Evolutionary conservation across 37 sponge, comb jelly and placozoan species (phyloP).

Genomic region (Mnemiopsis leidyi): DNA sequence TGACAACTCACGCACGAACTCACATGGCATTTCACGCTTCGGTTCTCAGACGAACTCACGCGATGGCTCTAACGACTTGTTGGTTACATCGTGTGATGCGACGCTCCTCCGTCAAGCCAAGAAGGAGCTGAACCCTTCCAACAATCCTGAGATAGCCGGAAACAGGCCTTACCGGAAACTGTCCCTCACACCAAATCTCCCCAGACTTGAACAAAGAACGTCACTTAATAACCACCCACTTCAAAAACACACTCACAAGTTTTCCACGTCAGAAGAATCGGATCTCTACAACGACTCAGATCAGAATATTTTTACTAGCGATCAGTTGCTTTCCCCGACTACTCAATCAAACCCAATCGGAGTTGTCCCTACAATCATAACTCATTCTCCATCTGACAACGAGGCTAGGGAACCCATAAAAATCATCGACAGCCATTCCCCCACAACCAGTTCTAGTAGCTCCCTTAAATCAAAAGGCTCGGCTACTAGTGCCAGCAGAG

Average conservation of each 20-base stretch:
- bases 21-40: not conserved
- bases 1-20: not conserved
- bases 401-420: not conserved
- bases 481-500: not conserved
- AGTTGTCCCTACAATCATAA: not conserved
- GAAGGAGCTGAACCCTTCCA: not conserved
- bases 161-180: slow-evolving; percentile 1
- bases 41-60: not conserved
- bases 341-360: not conserved
- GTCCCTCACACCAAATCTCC: slow-evolving; percentile 38
- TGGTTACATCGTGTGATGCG: slow-evolving; percentile 1
- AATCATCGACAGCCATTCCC: not conserved
- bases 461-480: slow-evolving; percentile 15
- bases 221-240: slow-evolving; percentile 44
- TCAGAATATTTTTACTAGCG: not conserved
- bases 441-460: not conserved
- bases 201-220: slow-evolving; percentile 28
- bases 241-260: not conserved
- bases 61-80: not conserved
- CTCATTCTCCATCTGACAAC: not conserved
- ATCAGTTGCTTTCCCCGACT: no score
- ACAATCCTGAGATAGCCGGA: not conserved
- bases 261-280: slow-evolving; percentile 50
- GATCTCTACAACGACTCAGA: not conserved
- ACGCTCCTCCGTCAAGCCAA: not conserved